Conservation (phyloP, 1,140 invertebrate genomes). For the Leptopilina clavipes region DNA sequence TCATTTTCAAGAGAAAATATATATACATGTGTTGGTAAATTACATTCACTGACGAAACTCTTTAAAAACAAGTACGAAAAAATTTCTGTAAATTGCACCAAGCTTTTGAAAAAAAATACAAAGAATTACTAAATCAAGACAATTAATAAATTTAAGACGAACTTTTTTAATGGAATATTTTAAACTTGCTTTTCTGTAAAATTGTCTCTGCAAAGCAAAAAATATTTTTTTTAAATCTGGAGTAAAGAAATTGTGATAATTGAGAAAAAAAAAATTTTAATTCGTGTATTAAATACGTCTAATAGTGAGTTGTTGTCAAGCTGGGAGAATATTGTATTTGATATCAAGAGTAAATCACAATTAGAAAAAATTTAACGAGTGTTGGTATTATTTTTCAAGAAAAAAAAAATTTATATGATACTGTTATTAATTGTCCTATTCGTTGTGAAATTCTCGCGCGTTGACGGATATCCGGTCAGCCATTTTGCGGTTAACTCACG, state of each 20-base stretch:
- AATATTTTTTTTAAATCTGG: too few relatives aligned
- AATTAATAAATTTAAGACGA: not conserved
- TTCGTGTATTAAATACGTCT: too few relatives aligned
- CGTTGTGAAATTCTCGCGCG: not conserved
- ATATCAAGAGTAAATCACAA: conserved; percentile 1
- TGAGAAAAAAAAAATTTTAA: not conserved
- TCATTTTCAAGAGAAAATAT: not conserved
- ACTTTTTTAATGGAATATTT: too few relatives aligned
- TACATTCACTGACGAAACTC: not conserved
- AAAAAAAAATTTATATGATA: not conserved
- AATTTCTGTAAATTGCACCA: too few relatives aligned
- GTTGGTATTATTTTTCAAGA: conserved; percentile 13
- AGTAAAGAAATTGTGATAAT: too few relatives aligned
- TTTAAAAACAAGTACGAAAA: too few relatives aligned
- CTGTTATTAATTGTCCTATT: not conserved
- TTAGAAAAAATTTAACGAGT: not conserved
- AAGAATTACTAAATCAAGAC: not conserved
- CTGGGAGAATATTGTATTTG: not conserved
- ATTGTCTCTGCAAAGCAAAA: too few relatives aligned
- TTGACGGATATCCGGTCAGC: not conserved
- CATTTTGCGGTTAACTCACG: conserved; percentile 9
- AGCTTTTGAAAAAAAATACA: too few relatives aligned
- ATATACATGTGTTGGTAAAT: too few relatives aligned
- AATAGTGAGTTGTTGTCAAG: not conserved
- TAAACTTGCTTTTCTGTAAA: too few relatives aligned